These are phyloP conservation scores for Stratiolaelaps scimitus DNA, from an alignment of 1,140 invertebrate genomes.

Conservation along the genomic window DNA sequence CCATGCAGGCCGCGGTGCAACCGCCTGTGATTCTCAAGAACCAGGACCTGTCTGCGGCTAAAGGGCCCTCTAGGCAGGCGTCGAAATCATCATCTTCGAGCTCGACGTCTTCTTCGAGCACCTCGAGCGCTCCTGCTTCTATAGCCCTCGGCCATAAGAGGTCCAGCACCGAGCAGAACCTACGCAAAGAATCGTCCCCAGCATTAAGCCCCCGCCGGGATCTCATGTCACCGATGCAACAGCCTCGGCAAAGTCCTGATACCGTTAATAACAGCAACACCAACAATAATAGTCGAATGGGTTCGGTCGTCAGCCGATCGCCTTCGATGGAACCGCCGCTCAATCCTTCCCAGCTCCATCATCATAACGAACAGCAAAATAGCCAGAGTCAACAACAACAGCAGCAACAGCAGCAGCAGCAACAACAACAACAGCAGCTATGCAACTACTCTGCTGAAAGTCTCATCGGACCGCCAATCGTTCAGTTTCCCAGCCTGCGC, in stretches of 20 bases:
- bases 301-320: constrained; percentile 3
- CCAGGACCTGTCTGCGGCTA: no score
- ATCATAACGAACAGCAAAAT: not conserved
- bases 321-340: not conserved
- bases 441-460: constrained; percentile 26
- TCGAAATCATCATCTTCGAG: no score
- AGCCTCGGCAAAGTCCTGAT: constrained; percentile 7
- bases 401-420: constrained; percentile 18
- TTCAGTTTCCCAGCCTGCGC: not conserved
- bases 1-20: no score
- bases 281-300: not conserved
- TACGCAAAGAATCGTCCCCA: not conserved
- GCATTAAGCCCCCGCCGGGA: constrained; percentile 1
- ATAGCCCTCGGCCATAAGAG: no score
- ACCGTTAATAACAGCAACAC: no score
- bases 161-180: no score
- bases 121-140: no score
- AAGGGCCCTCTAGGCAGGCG: no score
- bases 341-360: not conserved
- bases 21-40: no score
- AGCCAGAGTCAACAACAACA: not conserved
- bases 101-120: no score
- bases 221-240: not conserved
- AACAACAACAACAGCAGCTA: constrained; percentile 27
- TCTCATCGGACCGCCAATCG: constrained; percentile 24